Percentiles rank a stretch among this genome's conserved stretches.
Conservation (phyloP, 1,140 invertebrate genomes). For the Micrasema minimum region DNA sequence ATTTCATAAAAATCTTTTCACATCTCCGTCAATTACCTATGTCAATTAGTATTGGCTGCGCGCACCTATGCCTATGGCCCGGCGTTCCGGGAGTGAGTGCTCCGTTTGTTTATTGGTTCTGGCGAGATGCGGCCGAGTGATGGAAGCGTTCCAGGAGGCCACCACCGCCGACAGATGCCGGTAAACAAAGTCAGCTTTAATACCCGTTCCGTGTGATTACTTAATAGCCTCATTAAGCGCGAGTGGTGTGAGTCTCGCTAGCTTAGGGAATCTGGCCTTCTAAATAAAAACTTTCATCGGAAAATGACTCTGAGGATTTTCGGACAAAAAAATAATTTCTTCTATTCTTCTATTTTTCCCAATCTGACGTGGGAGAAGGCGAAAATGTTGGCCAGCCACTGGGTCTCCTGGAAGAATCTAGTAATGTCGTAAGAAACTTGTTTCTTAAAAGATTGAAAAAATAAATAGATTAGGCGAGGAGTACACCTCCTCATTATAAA, state of each 20-base stretch:
- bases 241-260: constrained; percentile 21
- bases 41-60: background rate
- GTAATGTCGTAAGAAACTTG: too few relatives aligned
- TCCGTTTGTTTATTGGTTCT: constrained; percentile 33
- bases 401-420: too few relatives aligned
- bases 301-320: too few relatives aligned
- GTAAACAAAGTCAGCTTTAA: constrained; percentile 50
- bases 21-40: constrained; percentile 2
- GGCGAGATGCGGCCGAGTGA: constrained; percentile 36
- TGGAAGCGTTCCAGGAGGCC: constrained; percentile 38
- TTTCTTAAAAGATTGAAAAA: too few relatives aligned
- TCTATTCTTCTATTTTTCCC: too few relatives aligned
- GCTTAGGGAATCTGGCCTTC: background rate
- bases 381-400: too few relatives aligned
- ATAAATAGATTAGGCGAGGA: too few relatives aligned
- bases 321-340: too few relatives aligned
- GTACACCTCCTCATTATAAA: too few relatives aligned
- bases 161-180: constrained; percentile 41
- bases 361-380: too few relatives aligned
- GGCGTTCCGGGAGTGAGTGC: background rate
- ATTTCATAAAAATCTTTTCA: background rate
- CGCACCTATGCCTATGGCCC: background rate
- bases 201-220: constrained; percentile 50
- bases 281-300: too few relatives aligned
- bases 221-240: constrained; percentile 51